Percentiles rank a stretch among this genome's conserved stretches.
Conservation (phyloP, 1,140 invertebrate genomes). For the Heliothis subflexa region DNA sequence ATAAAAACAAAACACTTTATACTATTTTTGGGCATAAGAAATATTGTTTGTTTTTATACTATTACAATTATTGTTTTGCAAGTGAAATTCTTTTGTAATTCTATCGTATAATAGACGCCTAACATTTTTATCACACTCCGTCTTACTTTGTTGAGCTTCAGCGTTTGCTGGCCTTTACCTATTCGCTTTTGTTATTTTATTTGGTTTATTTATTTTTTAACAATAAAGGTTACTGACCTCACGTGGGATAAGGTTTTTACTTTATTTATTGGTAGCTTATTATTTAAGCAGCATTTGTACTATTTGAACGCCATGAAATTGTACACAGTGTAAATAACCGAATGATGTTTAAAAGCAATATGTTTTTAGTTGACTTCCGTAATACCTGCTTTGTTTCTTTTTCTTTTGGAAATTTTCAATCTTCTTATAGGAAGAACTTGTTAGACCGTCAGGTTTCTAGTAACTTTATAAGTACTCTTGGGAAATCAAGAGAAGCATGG, state of each 20-base stretch:
- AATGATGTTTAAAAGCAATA: not conserved
- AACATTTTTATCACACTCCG: not conserved
- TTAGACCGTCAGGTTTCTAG: constrained; percentile 58
- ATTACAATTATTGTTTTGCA: no score
- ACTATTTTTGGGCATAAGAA: no score
- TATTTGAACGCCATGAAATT: not conserved
- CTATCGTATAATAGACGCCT: no score
- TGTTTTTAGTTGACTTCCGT: not conserved
- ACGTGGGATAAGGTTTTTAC: not conserved
- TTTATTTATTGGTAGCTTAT: not conserved
- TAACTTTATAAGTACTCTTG: constrained; percentile 58
- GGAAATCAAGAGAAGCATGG: constrained; percentile 67
- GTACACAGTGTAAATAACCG: not conserved
- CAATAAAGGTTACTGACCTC: no score
- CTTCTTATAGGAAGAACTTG: constrained; percentile 46
- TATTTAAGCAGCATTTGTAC: not conserved
- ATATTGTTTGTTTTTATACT: no score
- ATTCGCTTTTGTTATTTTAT: constrained; percentile 2
- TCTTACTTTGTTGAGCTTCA: not conserved
- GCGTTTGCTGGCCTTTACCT: not conserved
- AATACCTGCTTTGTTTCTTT: not conserved
- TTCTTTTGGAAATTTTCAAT: not conserved
- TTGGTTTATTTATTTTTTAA: not conserved
- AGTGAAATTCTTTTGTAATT: no score
- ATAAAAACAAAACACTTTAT: no score